phyloP scores from a whole-genome alignment of 2,113 vertebrate species.

The Leptocoma aspasia region DNA sequence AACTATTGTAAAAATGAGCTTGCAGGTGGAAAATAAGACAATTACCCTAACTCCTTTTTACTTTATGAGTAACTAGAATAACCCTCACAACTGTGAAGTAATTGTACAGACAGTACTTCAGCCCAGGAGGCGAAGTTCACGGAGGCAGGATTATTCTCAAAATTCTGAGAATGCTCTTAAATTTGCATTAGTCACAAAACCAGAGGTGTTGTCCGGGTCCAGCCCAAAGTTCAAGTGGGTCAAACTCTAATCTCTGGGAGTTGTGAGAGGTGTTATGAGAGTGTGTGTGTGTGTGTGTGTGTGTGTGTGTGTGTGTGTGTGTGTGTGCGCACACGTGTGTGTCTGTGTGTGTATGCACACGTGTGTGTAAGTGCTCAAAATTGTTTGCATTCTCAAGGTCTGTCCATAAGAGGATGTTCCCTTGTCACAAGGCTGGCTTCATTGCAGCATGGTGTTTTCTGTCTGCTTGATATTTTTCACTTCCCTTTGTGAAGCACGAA shows the following conservation, averaged over 20 bases:
- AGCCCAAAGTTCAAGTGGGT: neutral
- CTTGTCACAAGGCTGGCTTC: neutral
- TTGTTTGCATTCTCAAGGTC: neutral
- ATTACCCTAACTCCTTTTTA: neutral
- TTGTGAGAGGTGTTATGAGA: neutral
- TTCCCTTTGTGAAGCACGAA: neutral
- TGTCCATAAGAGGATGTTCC: too few species aligned
- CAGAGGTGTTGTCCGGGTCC: neutral
- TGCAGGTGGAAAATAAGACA: neutral
- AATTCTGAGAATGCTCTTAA: neutral
- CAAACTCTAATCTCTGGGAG: neutral
- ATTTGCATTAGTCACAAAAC: neutral
- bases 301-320: rapidly evolving
- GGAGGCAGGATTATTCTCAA: neutral
- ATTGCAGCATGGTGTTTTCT: neutral
- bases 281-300: rapidly evolving
- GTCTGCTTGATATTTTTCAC: neutral
- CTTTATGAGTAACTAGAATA: neutral
- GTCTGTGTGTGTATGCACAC: rapidly evolving
- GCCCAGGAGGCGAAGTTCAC: neutral
- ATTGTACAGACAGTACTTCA: neutral
- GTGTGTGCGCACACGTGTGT: rapidly evolving
- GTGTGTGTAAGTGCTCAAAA: neutral
- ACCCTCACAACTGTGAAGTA: neutral
- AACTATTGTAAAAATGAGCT: neutral